phyloP scores from a whole-genome alignment of 2,888 invertebrate genomes.

The Heliconius ismenius region DNA sequence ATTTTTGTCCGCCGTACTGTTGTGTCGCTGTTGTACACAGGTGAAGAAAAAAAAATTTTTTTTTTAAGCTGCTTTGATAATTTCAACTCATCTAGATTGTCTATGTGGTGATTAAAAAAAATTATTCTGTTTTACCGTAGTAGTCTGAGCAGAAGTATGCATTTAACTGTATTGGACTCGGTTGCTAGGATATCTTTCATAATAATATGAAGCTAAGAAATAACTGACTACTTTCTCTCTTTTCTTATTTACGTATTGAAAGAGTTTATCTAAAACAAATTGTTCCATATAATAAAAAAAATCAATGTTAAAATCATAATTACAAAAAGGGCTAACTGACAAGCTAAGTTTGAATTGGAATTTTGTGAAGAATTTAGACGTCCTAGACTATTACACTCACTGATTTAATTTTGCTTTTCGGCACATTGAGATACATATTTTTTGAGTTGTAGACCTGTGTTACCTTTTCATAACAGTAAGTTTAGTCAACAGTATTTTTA shows the following conservation, averaged over 20 bases:
- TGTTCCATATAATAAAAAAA: background rate
- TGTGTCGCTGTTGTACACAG: slow-evolving; percentile 11
- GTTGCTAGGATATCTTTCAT: background rate
- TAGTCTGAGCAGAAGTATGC: background rate
- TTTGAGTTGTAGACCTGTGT: background rate
- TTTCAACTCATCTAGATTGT: background rate
- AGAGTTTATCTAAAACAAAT: background rate
- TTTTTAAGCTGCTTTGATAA: background rate
- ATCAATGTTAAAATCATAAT: background rate
- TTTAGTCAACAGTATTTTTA: slow-evolving; percentile 46
- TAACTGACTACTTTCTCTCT: background rate
- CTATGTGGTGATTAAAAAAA: background rate
- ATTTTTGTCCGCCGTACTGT: slow-evolving; percentile 14
- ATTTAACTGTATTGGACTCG: too few species aligned
- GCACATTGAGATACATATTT: background rate
- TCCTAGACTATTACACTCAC: background rate
- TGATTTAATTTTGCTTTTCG: background rate
- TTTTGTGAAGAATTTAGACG: background rate
- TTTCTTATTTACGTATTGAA: background rate
- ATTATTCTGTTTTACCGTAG: background rate
- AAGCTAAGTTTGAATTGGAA: background rate
- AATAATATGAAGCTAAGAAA: background rate
- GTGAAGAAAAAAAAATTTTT: background rate
- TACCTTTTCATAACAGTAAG: slow-evolving; percentile 35
- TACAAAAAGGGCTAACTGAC: background rate